phyloP scores from a whole-genome alignment of 2,797 vertebrate genomes.

The Parotocinclus haroldoi region DNA sequence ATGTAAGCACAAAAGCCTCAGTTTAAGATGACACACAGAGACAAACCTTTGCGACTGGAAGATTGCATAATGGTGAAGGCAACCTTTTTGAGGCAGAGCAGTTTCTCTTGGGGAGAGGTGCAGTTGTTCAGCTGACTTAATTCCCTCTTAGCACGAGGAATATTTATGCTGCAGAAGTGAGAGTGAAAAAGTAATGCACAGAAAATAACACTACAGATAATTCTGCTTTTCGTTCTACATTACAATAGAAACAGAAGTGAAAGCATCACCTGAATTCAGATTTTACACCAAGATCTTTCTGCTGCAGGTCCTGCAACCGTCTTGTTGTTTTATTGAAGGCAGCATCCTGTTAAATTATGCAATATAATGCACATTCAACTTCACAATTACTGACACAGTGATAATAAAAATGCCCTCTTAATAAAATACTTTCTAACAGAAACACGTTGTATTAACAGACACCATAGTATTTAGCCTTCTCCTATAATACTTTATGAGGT shows the following conservation, averaged over 20 bases:
- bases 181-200: neutral
- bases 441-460: too few species aligned
- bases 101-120: slow-evolving; percentile 90
- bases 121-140: slow-evolving; percentile 88
- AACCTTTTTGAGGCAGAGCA: slow-evolving; percentile 85
- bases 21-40: neutral
- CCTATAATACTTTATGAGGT: too few species aligned
- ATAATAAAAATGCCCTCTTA: too few species aligned
- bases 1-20: neutral
- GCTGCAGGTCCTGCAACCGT: slow-evolving; percentile 93
- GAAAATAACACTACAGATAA: too few species aligned
- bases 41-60: slow-evolving; percentile 80
- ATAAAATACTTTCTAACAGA: too few species aligned
- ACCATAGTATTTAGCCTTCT: too few species aligned
- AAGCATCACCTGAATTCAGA: slow-evolving; percentile 85
- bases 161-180: slow-evolving; percentile 77
- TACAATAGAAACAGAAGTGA: slow-evolving; percentile 3
- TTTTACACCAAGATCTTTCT: slow-evolving; percentile 91
- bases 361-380: neutral
- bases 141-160: slow-evolving; percentile 88
- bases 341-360: slow-evolving; percentile 77
- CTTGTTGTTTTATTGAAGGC: slow-evolving; percentile 95
- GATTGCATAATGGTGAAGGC: slow-evolving; percentile 83
- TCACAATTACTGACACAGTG: too few species aligned
- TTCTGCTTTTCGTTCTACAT: too few species aligned